phyloP scores from a whole-genome alignment of 2,113 vertebrate genomes.

The Rhea americana region DNA sequence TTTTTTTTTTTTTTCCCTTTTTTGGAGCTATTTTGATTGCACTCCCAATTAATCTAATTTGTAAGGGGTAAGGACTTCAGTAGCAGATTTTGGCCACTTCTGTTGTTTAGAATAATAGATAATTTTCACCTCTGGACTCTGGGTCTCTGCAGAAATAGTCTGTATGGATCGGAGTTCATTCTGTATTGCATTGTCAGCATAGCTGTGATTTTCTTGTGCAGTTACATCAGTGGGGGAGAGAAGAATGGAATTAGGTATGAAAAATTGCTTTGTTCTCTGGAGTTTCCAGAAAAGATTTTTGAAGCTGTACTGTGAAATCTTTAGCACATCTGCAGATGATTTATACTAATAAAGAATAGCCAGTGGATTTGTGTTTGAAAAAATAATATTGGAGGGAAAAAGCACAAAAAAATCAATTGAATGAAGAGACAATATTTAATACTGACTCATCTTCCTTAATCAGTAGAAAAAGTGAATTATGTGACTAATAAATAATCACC shows the following conservation, averaged over 20 bases:
- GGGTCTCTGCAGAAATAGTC: conserved; percentile 56
- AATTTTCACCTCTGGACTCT: conserved; percentile 64
- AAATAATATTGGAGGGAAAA: conserved; percentile 42
- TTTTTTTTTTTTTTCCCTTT: background rate
- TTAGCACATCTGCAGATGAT: conserved; percentile 37
- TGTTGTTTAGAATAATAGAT: conserved; percentile 74
- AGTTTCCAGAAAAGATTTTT: conserved; percentile 62
- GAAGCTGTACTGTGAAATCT: conserved; percentile 52
- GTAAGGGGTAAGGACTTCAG: conserved; percentile 57
- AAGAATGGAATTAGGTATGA: conserved; percentile 76
- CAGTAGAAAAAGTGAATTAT: conserved; percentile 42
- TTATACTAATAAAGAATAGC: conserved; percentile 61
- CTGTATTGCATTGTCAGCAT: conserved; percentile 69
- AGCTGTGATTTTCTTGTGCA: conserved; percentile 71
- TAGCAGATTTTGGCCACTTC: conserved; percentile 53
- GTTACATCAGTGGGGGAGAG: conserved; percentile 51
- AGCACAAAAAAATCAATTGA: conserved; percentile 49
- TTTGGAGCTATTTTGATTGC: conserved; percentile 63
- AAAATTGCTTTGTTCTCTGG: conserved; percentile 77
- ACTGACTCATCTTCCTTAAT: conserved; percentile 48
- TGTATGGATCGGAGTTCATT: conserved; percentile 61
- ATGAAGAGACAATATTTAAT: conserved; percentile 43
- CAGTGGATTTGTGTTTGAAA: conserved; percentile 38
- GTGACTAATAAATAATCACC: conserved; percentile 56
- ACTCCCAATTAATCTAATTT: conserved; percentile 67